Conservation (phyloP, 2,113 vertebrate species). For the Lepisosteus oculatus region DNA sequence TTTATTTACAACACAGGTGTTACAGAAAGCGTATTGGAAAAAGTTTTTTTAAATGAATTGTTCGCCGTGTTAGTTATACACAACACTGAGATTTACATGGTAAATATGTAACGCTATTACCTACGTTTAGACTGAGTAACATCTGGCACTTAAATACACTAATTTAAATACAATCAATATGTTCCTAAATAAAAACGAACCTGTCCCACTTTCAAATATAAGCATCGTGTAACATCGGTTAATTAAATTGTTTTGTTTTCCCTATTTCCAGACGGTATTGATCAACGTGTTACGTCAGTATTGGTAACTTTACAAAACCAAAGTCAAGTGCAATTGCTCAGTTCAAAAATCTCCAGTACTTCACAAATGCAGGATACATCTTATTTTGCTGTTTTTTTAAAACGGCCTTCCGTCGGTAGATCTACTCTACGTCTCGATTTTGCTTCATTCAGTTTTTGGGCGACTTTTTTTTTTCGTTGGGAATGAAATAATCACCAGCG, state of each 20-base stretch:
- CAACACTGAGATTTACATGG: too few species aligned
- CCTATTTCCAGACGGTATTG: slow-evolving; percentile 69
- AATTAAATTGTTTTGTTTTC: slow-evolving; percentile 45
- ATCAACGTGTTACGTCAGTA: slow-evolving; percentile 80
- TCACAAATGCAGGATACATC: slow-evolving; percentile 38
- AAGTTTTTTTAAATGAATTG: too few species aligned
- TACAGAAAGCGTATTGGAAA: too few species aligned
- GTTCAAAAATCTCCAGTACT: slow-evolving; percentile 53
- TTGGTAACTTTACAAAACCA: slow-evolving; percentile 82
- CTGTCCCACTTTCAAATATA: slow-evolving; percentile 1
- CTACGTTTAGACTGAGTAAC: too few species aligned
- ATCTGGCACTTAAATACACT: too few species aligned
- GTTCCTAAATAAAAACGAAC: background rate
- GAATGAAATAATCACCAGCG: slow-evolving; percentile 52
- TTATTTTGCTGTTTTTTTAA: slow-evolving; percentile 38
- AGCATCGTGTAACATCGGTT: slow-evolving; percentile 9
- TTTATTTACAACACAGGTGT: too few species aligned
- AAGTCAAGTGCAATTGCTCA: slow-evolving; percentile 75
- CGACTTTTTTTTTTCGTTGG: slow-evolving; percentile 43
- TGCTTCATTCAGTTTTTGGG: slow-evolving; percentile 1
- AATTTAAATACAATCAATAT: too few species aligned
- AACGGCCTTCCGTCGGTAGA: slow-evolving; percentile 6
- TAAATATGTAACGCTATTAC: too few species aligned
- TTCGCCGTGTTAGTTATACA: too few species aligned
- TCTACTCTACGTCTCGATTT: slow-evolving; percentile 4